Percentiles rank a stretch among this genome's conserved stretches.
These are phyloP conservation scores for Tricholauxania praeusta DNA, from an alignment of 2,888 invertebrate genomes.

Conservation along the genomic window DNA sequence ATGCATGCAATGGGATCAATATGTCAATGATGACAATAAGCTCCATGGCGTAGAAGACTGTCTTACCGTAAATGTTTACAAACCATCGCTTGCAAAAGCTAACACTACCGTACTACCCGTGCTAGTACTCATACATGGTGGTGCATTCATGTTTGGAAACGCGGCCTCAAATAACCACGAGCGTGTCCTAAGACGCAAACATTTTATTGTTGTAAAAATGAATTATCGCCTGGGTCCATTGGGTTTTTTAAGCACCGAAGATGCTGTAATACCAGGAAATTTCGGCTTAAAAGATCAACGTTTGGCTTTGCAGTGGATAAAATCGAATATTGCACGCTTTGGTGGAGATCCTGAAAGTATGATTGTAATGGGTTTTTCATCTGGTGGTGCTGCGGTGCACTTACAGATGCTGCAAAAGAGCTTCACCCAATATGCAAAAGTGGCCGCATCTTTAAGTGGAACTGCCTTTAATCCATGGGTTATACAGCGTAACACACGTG, in stretches of 20 bases:
- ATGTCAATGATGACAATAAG: conserved; percentile 54
- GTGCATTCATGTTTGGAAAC: conserved; percentile 78
- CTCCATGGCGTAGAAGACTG: conserved; percentile 76
- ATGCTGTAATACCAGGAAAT: conserved; percentile 77
- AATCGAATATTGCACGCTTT: conserved; percentile 76
- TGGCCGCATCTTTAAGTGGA: conserved; percentile 75
- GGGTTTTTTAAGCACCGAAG: conserved; percentile 82
- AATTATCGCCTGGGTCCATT: conserved; percentile 81
- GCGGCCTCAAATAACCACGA: conserved; percentile 69
- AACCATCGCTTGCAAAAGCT: conserved; percentile 64
- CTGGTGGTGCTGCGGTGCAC: conserved; percentile 82
- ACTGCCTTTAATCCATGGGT: conserved; percentile 75
- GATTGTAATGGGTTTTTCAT: conserved; percentile 78
- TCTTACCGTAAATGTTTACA: conserved; percentile 75
- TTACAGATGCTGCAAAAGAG: conserved; percentile 76
- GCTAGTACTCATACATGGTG: conserved; percentile 76
- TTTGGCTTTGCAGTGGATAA: conserved; percentile 78
- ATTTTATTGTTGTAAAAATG: conserved; percentile 76
- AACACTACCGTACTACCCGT: conserved; percentile 70
- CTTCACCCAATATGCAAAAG: conserved; percentile 46
- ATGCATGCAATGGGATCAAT: conserved; percentile 76
- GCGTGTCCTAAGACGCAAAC: conserved; percentile 72
- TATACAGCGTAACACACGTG: conserved; percentile 68
- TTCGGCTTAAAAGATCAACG: conserved; percentile 81
- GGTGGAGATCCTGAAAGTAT: conserved; percentile 79